These are phyloP conservation scores for Drosophila cardini DNA, from an alignment of 1,140 invertebrate genomes.

Conservation along the genomic window DNA sequence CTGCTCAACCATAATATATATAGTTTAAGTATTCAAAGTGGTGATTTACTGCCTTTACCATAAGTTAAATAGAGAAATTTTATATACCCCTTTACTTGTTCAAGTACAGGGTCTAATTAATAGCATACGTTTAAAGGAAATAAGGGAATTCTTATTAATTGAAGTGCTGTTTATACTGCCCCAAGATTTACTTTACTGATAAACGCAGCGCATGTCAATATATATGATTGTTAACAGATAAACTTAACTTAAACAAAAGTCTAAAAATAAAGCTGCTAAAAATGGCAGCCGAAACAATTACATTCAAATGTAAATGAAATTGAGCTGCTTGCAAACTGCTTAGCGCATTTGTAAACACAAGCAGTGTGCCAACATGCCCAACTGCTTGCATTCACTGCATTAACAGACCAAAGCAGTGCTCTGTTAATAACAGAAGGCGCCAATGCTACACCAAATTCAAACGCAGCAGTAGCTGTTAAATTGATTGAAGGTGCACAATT, in stretches of 20 bases:
- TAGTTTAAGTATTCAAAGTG: too few species aligned
- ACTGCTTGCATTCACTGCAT: slow-evolving; percentile 19
- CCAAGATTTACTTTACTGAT: slow-evolving; percentile 1
- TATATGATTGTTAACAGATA: background rate
- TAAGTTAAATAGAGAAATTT: too few species aligned
- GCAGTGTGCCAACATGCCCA: background rate
- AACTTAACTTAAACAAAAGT: background rate
- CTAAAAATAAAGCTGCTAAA: too few species aligned
- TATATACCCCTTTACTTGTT: too few species aligned
- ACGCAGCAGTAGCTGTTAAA: background rate
- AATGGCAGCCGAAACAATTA: background rate
- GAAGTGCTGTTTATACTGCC: background rate
- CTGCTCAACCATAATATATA: too few species aligned
- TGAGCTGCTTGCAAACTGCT: slow-evolving; percentile 15
- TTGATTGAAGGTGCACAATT: too few species aligned
- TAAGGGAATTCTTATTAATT: slow-evolving; percentile 35
- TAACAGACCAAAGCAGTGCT: background rate
- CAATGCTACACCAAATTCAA: background rate
- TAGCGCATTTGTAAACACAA: background rate
- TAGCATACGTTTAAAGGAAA: slow-evolving; percentile 25
- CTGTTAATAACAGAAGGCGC: slow-evolving; percentile 15
- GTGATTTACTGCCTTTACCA: too few species aligned
- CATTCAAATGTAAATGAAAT: background rate
- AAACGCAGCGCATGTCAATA: slow-evolving; percentile 2
- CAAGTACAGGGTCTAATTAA: too few species aligned